Evolutionary conservation across 1,140 invertebrate species (phyloP).

Genomic region (Geopemphigus sp.): DNA sequence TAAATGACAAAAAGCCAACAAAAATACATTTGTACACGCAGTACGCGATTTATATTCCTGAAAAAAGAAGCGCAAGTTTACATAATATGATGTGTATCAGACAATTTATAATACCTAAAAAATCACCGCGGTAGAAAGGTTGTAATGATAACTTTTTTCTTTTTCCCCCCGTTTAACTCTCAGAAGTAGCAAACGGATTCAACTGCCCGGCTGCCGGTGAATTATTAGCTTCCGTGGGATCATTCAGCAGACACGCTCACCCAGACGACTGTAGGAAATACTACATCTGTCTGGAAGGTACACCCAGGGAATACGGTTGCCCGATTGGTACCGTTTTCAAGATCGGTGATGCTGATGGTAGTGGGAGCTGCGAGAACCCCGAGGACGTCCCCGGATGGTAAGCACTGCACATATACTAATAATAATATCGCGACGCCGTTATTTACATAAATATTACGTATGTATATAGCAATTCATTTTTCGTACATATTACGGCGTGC

Average conservation of each 20-base stretch:
- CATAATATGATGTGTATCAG: too few relatives aligned
- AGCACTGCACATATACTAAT: constrained; percentile 61
- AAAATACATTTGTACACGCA: too few relatives aligned
- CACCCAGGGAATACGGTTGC: constrained; percentile 89
- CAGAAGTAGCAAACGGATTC: constrained; percentile 88
- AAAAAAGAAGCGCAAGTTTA: too few relatives aligned
- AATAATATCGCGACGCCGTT: not conserved
- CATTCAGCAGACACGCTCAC: constrained; percentile 91
- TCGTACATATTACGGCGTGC: not conserved
- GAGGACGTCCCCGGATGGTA: constrained; percentile 92
- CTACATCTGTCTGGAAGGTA: constrained; percentile 87
- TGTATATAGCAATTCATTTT: not conserved
- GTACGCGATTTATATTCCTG: too few relatives aligned
- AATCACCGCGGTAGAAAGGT: not conserved
- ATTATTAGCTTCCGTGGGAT: constrained; percentile 72
- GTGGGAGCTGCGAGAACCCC: constrained; percentile 88
- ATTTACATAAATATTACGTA: not conserved
- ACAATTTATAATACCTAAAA: too few relatives aligned
- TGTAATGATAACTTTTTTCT: not conserved
- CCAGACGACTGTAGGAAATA: constrained; percentile 93
- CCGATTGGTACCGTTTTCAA: constrained; percentile 95
- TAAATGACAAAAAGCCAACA: too few relatives aligned
- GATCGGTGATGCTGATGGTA: constrained; percentile 82
- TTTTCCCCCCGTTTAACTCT: not conserved
- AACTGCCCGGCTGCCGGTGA: constrained; percentile 79